Evolutionary conservation across 1,140 invertebrate genomes (phyloP).

Genomic region (Propsilocerus akamusi): DNA sequence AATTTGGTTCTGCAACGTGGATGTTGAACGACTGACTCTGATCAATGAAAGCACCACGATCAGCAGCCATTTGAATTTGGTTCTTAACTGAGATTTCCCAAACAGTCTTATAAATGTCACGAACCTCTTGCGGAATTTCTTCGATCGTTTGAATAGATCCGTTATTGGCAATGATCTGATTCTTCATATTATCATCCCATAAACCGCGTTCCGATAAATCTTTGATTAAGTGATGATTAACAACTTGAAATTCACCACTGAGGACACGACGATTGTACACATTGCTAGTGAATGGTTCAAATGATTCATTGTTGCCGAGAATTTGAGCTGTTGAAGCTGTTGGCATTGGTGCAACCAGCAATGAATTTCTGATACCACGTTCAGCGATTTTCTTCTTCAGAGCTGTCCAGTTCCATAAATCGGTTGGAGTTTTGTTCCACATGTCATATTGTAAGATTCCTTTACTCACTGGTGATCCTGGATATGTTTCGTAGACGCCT

Average conservation of each 20-base stretch:
- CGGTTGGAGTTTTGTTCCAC: conserved; percentile 79
- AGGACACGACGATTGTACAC: conserved; percentile 88
- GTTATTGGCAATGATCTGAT: conserved; percentile 74
- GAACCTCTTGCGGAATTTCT: conserved; percentile 73
- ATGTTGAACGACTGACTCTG: conserved; percentile 97
- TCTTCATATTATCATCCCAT: conserved; percentile 96
- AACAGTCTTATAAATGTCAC: conserved; percentile 90
- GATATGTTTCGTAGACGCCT: conserved; percentile 82
- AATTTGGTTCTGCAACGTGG: conserved; percentile 86
- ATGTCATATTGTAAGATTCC: conserved; percentile 97
- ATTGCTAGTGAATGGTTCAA: conserved; percentile 97
- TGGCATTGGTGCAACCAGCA: conserved; percentile 95
- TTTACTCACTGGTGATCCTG: conserved; percentile 81
- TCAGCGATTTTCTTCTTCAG: conserved; percentile 77
- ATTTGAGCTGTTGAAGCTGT: conserved; percentile 99
- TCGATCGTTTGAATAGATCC: conserved; percentile 90
- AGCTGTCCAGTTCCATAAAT: conserved; percentile 75
- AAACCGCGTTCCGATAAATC: conserved; percentile 81
- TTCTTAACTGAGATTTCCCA: conserved; percentile 96
- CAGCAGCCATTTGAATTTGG: conserved; percentile 93
- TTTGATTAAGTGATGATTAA: conserved; percentile 89
- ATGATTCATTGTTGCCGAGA: conserved; percentile 95
- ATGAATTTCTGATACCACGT: conserved; percentile 85
- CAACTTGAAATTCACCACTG: conserved; percentile 78
- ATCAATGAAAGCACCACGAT: conserved; percentile 94